Evolutionary conservation across 2,113 vertebrate genomes (phyloP).

Genomic region (Pterocles gutturalis): DNA sequence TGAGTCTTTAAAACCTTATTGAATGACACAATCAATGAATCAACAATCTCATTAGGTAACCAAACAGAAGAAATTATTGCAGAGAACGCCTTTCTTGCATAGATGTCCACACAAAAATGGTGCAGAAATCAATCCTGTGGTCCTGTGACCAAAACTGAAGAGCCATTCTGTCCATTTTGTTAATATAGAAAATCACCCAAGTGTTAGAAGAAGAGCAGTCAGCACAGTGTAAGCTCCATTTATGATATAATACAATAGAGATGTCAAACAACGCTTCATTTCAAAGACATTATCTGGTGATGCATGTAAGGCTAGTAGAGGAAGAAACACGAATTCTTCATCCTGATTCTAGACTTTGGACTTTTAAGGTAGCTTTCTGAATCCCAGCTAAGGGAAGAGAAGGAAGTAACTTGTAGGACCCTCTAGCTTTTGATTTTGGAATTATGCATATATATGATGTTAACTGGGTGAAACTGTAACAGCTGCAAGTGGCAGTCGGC

Average conservation of each 20-base stretch:
- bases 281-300: neutral
- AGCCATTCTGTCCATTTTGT: neutral
- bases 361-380: neutral
- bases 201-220: neutral
- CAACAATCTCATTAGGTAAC: neutral
- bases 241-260: neutral
- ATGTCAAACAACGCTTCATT: neutral
- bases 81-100: neutral
- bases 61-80: slow-evolving; percentile 25
- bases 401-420: neutral
- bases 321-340: neutral
- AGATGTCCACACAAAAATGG: neutral
- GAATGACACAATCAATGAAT: neutral
- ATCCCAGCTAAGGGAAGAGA: neutral
- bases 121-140: neutral
- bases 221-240: neutral
- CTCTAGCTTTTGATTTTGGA: neutral
- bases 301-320: neutral
- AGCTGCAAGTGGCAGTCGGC: neutral
- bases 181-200: neutral
- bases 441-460: neutral
- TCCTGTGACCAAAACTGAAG: slow-evolving; percentile 18
- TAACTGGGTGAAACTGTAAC: neutral
- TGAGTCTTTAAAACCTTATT: neutral
- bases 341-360: neutral